Conservation (phyloP, 2,113 vertebrate species). For the Odontesthes bonariensis region DNA sequence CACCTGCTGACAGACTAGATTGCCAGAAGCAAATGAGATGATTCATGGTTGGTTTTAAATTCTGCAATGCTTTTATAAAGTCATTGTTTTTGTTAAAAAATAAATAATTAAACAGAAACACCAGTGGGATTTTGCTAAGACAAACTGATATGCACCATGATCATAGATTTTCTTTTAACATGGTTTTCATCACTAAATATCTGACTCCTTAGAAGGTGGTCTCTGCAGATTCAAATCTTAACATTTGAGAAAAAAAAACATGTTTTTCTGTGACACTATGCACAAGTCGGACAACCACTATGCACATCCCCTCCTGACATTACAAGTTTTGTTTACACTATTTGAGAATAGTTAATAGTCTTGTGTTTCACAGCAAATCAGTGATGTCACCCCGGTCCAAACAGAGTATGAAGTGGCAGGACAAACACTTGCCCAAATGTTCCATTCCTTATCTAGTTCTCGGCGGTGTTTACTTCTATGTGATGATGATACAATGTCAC, state of each 20-base stretch:
- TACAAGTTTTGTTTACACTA: slow-evolving; percentile 43
- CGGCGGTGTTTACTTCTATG: slow-evolving; percentile 55
- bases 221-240: slow-evolving; percentile 1
- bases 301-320: slow-evolving; percentile 1
- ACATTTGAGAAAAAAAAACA: background rate
- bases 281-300: slow-evolving; percentile 10
- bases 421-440: slow-evolving; percentile 71
- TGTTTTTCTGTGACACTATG: slow-evolving; percentile 8
- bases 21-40: background rate
- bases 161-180: background rate
- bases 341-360: slow-evolving; percentile 50
- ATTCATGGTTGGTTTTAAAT: slow-evolving; percentile 20
- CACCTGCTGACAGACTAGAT: slow-evolving; percentile 52
- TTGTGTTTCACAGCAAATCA: slow-evolving; percentile 50
- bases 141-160: background rate
- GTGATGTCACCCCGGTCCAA: slow-evolving; percentile 61
- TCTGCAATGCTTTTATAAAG: background rate
- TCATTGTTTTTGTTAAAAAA: background rate
- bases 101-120: background rate
- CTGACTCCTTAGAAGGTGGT: background rate
- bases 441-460: slow-evolving; percentile 80
- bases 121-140: background rate
- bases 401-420: slow-evolving; percentile 60
- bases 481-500: slow-evolving; percentile 73
- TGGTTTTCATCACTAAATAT: background rate